A percentile compares a stretch with the other conserved stretches of the same genome.
Conservation (phyloP, 2,113 vertebrate genomes). For the Ramphastos sulfuratus region DNA sequence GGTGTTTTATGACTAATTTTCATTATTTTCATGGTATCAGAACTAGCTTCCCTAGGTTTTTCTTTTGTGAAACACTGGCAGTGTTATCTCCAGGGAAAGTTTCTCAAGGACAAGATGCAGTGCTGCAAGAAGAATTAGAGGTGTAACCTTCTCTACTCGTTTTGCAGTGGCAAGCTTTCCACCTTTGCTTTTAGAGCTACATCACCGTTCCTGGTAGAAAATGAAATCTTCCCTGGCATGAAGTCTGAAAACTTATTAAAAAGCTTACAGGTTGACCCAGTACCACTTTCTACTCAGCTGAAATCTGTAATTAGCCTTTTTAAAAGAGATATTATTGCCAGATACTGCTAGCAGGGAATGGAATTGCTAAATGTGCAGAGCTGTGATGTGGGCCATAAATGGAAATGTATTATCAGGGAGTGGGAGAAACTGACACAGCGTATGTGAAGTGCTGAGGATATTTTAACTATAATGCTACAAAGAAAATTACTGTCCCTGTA, state of each 20-base stretch:
- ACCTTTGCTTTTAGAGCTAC: not conserved
- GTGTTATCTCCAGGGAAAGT: not conserved
- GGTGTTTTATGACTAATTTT: not conserved
- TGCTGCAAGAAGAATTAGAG: not conserved
- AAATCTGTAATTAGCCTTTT: slow-evolving; percentile 24
- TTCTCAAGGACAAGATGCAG: not conserved
- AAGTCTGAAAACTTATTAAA: slow-evolving; percentile 13
- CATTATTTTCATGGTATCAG: not conserved
- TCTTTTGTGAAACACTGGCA: not conserved
- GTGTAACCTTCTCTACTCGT: not conserved
- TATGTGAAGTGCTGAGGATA: not conserved
- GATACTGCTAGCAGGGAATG: not conserved
- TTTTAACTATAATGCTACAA: not conserved
- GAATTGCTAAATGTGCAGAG: not conserved
- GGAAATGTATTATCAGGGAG: not conserved
- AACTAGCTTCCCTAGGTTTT: not conserved
- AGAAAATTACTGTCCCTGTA: not conserved
- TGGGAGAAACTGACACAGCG: not conserved
- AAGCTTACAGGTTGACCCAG: not conserved
- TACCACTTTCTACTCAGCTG: not conserved
- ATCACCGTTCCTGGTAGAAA: not conserved
- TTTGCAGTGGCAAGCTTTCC: not conserved
- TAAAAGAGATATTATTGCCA: not conserved
- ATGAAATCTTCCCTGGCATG: not conserved
- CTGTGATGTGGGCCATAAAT: not conserved